Evolutionary conservation across 2,888 invertebrate species (phyloP), one percentile per base, ranked within the genome.

Genomic region (Callyntrura guangdongensis): DNA sequence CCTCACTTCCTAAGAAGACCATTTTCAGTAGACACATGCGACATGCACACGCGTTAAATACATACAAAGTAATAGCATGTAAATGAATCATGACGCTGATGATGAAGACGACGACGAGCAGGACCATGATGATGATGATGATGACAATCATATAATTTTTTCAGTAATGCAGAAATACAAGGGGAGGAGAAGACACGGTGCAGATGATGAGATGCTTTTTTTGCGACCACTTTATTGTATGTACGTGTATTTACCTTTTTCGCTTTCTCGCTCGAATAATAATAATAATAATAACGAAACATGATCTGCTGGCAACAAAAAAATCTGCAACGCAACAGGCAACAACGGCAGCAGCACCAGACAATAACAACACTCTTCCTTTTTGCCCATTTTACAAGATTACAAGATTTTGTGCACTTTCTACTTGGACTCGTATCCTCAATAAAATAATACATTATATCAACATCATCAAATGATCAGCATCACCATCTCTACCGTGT

Each of bases 201-300:
- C 5, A 6, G 79, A 79, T n/a, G 12, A 36, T 36, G 72, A 72
- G 72, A 27, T 59, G 79, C 25, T 53, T 59, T 77, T 77, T 77
- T 74, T 74, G 59, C 72, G 53, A 79, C 79, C 79, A 56, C 56
- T 79, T 79, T 79, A 79, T 77, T 72, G 47, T 14, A 14, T 72
- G 20, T 53, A 77, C 77, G 36, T 79, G 59, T 14, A 77, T 77
- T 53, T 77, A 56, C 53, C 77, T 77, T 77, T 79, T 59, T 53
- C 79, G 79, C 79, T 79, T 79, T 79, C 79, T 79, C 79, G 79
- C 79, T 79, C 79, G 79, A 69, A 85, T 49, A 85, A 85, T 53
- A 87, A 79, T 53, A 64, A 86, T 86, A 77, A 86, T 86, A 77
- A 77, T 79, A 79, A 79, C 53, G 87, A 79, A 87, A 79, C 79